Evolutionary conservation across 2,797 vertebrate species (phyloP).

Genomic region (Sibirionetta formosa): DNA sequence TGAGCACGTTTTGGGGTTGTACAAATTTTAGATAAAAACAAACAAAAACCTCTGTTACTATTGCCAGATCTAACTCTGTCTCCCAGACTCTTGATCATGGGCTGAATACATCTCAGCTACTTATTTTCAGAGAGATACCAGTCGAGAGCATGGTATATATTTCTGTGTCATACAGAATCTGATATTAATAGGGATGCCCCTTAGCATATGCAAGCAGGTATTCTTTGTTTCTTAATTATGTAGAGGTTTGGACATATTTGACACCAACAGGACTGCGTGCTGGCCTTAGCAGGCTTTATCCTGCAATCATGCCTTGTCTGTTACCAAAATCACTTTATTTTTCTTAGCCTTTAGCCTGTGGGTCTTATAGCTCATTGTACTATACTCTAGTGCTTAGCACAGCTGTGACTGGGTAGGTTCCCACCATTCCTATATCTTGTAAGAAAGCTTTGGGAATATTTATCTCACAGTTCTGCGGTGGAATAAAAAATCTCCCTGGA

Average conservation of each 20-base stretch:
- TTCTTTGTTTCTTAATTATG: not conserved
- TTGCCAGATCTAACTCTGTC: not conserved
- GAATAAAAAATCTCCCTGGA: not conserved
- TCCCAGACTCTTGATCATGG: not conserved
- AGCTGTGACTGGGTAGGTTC: not conserved
- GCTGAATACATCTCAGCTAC: not conserved
- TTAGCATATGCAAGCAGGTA: not conserved
- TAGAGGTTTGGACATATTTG: not conserved
- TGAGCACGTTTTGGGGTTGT: fast-evolving
- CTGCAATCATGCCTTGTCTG: not conserved
- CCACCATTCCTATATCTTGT: not conserved
- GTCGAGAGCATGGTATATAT: no score
- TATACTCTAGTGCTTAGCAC: not conserved
- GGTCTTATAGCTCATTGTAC: not conserved
- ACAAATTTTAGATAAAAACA: not conserved
- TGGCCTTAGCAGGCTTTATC: not conserved
- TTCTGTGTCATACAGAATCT: not conserved
- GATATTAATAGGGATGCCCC: not conserved
- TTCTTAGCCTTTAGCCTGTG: not conserved
- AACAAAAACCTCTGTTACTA: not conserved
- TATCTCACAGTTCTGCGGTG: not conserved
- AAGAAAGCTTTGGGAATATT: not conserved
- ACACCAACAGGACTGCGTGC: not conserved
- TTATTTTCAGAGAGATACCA: not conserved
- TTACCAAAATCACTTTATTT: not conserved